Conservation (phyloP, 2,797 vertebrate species). For the Hydrocynus forskahlii region DNA sequence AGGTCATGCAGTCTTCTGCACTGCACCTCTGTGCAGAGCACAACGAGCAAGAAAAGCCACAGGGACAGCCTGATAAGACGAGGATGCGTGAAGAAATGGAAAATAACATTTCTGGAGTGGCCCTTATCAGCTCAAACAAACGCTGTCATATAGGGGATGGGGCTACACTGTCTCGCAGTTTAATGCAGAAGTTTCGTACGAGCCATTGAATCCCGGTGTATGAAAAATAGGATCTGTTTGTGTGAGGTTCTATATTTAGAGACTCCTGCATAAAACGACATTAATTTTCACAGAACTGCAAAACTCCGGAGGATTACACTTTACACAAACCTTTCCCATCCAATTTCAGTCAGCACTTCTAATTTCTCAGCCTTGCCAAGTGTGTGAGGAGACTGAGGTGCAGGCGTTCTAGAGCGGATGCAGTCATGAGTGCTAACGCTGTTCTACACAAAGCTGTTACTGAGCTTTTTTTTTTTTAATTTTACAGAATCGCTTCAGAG, state of each 20-base stretch:
- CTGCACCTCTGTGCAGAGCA: constrained; percentile 4
- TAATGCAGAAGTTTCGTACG: no score
- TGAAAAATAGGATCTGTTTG: no score
- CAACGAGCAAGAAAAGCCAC: background rate
- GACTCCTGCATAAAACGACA: background rate
- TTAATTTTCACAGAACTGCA: background rate
- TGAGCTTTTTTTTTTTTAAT: background rate
- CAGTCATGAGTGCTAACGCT: background rate
- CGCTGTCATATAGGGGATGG: background rate
- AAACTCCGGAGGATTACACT: background rate
- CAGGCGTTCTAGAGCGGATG: background rate
- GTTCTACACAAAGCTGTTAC: background rate
- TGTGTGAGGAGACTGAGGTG: background rate
- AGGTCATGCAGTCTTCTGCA: background rate
- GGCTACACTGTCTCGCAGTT: background rate
- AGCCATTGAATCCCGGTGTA: no score
- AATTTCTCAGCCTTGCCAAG: background rate
- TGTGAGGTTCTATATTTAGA: background rate
- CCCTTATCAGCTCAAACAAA: background rate
- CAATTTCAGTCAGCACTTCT: background rate
- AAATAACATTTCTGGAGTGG: background rate
- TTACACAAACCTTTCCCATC: background rate
- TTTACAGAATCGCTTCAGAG: background rate
- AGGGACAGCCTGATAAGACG: background rate
- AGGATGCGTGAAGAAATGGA: background rate